Evolutionary conservation across 2,888 invertebrate genomes (phyloP).

Genomic region (Odontomyia ornata): DNA sequence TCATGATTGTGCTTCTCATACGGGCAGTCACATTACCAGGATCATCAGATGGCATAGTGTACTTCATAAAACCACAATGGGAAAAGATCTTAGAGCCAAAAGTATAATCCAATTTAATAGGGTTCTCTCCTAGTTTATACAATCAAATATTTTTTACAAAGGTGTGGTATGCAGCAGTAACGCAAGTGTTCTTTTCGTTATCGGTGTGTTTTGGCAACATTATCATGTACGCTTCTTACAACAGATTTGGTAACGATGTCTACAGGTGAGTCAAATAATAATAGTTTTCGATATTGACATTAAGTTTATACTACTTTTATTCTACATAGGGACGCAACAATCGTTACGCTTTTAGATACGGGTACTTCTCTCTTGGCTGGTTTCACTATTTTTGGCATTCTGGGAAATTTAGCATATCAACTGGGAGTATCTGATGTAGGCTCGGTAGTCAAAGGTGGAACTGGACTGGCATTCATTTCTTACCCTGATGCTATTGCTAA

Average conservation of each 20-base stretch:
- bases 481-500: no score
- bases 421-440: constrained; percentile 65
- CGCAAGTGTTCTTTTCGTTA: constrained; percentile 72
- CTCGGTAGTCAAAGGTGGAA: constrained; percentile 66
- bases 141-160: no score
- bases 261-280: constrained; percentile 66
- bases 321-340: constrained; percentile 66
- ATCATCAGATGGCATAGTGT: constrained; percentile 70
- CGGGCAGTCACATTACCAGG: constrained; percentile 70
- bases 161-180: constrained; percentile 74
- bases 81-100: constrained; percentile 69
- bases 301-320: not conserved
- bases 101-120: constrained; percentile 55
- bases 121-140: no score
- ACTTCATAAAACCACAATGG: constrained; percentile 74
- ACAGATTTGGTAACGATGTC: constrained; percentile 70
- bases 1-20: constrained; percentile 72
- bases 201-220: constrained; percentile 72
- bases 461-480: no score
- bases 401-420: constrained; percentile 68
- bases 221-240: constrained; percentile 71
- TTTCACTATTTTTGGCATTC: constrained; percentile 68
- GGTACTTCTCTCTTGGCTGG: constrained; percentile 69
- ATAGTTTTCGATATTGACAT: no score
- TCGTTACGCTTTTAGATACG: constrained; percentile 68